Evolutionary conservation across 1,140 invertebrate genomes (phyloP), one percentile per base, ranked within the genome.

Genomic region (Teleopsis dalmanni): DNA sequence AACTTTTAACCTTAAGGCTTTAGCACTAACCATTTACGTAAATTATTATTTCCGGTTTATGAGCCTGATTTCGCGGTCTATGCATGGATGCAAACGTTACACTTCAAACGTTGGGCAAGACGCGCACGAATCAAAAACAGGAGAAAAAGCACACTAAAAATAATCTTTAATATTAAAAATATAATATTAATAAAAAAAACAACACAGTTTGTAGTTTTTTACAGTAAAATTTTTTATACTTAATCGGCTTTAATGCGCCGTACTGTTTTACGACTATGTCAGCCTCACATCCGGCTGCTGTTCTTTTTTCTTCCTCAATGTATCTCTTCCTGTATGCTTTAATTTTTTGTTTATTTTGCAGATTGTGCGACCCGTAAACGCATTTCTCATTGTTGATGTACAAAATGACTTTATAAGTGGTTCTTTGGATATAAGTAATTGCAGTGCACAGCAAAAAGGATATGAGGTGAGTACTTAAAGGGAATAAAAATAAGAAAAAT

Each of bases 401-500:
- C 95, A 98, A 75, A 97, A 98, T 74, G 95, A 98, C 74, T 98
- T 98, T 73, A 95, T 98, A 60, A 82, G 84, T 47, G 95, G 95
- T 37, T 91, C 91, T 11, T 78, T 98, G 43, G 87, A 95, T 59
- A 88, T 98, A 58, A 87, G 83, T 65, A 85, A 94, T 58, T 95
- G 92, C 72, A 87, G 89, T 42, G 93, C 93, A 19, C 84, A 89
- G 59, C 91, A 97, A 52, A 87, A 95, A 69, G 90, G 88, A 50
- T 79, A 81, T 25, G 88, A 92, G 77, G 83, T 84, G 59, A 76
- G 75, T 63, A 27, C 41, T 43, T 16, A 19, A 9, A 43, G 26
- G 7, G 18, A 25, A n/a, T n/a, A n/a, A n/a, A n/a, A n/a, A n/a
- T n/a, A n/a, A n/a, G n/a, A n/a, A n/a, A n/a, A n/a, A n/a, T n/a